Conservation (phyloP, 2,888 invertebrate species). For the Rotaria magnacalcarata region DNA sequence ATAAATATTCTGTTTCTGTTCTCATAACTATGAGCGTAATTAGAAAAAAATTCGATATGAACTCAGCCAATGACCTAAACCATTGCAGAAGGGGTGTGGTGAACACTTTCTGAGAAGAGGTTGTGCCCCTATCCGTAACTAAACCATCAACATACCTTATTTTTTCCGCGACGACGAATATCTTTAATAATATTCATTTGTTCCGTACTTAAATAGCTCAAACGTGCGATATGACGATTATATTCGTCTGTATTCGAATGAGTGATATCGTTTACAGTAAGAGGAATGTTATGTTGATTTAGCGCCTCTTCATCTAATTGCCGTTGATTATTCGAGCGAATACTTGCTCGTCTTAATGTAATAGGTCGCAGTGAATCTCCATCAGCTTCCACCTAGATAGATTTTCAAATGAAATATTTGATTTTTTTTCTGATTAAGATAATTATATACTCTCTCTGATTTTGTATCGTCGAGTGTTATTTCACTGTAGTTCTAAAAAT, state of each 20-base stretch:
- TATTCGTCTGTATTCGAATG: not conserved
- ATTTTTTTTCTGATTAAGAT: no score
- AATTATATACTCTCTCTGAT: not conserved
- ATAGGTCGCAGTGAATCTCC: not conserved
- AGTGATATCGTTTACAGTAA: not conserved
- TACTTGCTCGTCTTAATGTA: not conserved
- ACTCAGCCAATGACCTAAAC: no score
- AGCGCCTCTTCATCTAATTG: conserved; percentile 1
- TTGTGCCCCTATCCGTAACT: no score
- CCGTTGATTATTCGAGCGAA: not conserved
- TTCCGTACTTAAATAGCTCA: not conserved
- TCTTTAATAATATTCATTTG: conserved; percentile 7
- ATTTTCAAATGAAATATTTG: no score
- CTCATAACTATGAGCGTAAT: no score
- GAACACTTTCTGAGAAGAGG: no score
- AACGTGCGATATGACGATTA: not conserved
- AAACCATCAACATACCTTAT: not conserved
- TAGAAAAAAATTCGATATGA: no score
- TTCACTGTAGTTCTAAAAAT: not conserved
- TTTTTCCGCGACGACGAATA: conserved; percentile 27
- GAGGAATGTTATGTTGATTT: not conserved
- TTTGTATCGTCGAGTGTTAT: conserved; percentile 3
- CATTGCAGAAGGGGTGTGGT: no score
- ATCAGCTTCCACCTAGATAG: not conserved
- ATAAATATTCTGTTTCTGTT: no score